A percentile compares a stretch with the other conserved stretches of the same genome.
Evolutionary conservation across 2,888 invertebrate species (phyloP).

Genomic region (Orthosia gothica): DNA sequence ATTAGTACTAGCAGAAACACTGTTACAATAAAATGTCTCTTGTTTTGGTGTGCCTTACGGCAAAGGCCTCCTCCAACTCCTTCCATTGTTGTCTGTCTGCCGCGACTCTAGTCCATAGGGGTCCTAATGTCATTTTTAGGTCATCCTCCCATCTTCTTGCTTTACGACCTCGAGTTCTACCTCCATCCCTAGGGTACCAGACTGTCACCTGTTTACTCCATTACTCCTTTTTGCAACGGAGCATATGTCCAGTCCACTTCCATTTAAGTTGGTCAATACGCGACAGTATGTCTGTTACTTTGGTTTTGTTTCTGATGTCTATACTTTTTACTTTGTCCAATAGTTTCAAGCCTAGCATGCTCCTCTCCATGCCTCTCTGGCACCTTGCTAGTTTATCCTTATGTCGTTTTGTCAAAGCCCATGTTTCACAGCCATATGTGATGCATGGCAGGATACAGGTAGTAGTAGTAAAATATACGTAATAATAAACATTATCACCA

Average conservation of each 20-base stretch:
- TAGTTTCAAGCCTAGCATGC: conserved; percentile 9
- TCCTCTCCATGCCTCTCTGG: conserved; percentile 14
- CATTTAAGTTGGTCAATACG: conserved; percentile 7
- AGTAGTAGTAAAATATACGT: too few species aligned
- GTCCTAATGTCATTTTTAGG: too few species aligned
- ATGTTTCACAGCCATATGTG: not conserved
- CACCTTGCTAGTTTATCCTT: conserved; percentile 5
- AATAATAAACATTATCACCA: too few species aligned
- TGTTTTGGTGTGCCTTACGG: too few species aligned
- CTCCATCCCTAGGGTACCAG: not conserved
- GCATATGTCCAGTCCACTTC: conserved; percentile 13
- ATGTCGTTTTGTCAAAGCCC: not conserved
- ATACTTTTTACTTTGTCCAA: not conserved
- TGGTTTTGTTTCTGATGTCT: conserved; percentile 3
- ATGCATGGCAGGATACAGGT: too few species aligned
- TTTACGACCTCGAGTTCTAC: too few species aligned
- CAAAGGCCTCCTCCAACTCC: too few species aligned
- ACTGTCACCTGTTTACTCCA: conserved; percentile 25
- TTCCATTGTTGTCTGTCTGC: too few species aligned
- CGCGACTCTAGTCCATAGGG: too few species aligned
- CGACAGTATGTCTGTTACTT: conserved; percentile 2
- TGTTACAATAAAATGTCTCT: too few species aligned
- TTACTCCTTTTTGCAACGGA: conserved; percentile 1
- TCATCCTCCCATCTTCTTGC: too few species aligned
- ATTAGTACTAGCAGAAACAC: too few species aligned